phyloP scores from a whole-genome alignment of 1,140 invertebrate genomes.

The Xylocopa sonorina region DNA sequence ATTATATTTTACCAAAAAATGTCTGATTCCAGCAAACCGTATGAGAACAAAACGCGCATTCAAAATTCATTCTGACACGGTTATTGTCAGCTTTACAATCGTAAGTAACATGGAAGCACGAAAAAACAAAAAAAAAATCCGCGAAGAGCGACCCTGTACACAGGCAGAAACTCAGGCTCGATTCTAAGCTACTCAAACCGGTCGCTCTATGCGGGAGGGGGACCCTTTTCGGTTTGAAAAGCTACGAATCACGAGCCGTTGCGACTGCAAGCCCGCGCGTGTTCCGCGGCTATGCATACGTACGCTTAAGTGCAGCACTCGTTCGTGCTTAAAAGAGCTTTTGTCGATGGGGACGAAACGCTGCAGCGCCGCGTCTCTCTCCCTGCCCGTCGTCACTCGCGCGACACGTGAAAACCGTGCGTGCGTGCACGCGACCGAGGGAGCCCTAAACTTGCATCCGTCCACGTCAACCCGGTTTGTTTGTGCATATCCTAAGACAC shows the following conservation, averaged over 20 bases:
- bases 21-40: not conserved
- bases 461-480: conserved; percentile 21
- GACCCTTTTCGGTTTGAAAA: conserved; percentile 1
- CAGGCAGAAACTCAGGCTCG: not conserved
- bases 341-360: conserved; percentile 49
- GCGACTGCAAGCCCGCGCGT: conserved; percentile 31
- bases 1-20: no score
- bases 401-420: conserved; percentile 38
- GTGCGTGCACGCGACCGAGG: conserved; percentile 5
- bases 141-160: not conserved
- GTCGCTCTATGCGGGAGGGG: not conserved
- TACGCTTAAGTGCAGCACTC: conserved; percentile 45
- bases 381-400: conserved; percentile 10
- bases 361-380: conserved; percentile 9
- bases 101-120: not conserved
- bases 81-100: not conserved
- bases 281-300: conserved; percentile 33
- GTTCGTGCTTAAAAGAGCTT: conserved; percentile 58
- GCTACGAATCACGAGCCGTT: conserved; percentile 33
- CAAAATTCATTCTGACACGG: not conserved
- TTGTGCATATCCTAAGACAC: conserved; percentile 5
- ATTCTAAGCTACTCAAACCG: conserved; percentile 28
- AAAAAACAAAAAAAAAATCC: no score
- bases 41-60: not conserved
- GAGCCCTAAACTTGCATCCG: conserved; percentile 37